Conservation (phyloP, 2,797 vertebrate genomes). For the Zenarchopterus dispar region DNA sequence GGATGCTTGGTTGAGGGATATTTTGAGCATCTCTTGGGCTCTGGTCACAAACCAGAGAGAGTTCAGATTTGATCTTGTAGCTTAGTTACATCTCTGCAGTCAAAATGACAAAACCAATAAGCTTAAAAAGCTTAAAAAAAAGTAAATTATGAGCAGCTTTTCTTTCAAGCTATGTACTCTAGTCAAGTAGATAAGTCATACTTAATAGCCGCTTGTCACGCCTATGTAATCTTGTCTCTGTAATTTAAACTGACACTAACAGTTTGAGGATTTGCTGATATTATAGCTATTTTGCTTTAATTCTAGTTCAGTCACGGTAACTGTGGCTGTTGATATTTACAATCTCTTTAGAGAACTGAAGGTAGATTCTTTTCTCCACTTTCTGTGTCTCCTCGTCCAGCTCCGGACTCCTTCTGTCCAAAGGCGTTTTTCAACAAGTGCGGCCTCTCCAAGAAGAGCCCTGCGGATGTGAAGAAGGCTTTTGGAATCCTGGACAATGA, state of each 20-base stretch:
- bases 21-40: too few relatives aligned
- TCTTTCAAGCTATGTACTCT: not conserved
- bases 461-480: constrained; percentile 90
- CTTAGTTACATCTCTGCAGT: not conserved
- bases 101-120: not conserved
- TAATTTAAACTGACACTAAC: too few relatives aligned
- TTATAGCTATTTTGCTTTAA: too few relatives aligned
- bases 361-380: not conserved
- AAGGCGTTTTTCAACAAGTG: constrained; percentile 96
- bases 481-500: constrained; percentile 93
- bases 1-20: too few relatives aligned
- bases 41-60: not conserved
- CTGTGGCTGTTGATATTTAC: too few relatives aligned
- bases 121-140: too few relatives aligned
- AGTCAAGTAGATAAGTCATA: too few relatives aligned
- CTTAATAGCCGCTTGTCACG: too few relatives aligned
- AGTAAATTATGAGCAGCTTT: not conserved
- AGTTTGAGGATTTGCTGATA: too few relatives aligned
- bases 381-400: constrained; percentile 70
- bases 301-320: too few relatives aligned
- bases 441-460: constrained; percentile 91
- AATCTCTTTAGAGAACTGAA: not conserved
- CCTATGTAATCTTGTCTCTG: too few relatives aligned
- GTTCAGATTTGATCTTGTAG: not conserved
- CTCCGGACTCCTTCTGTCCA: constrained; percentile 91